Evolutionary conservation across 2,888 invertebrate genomes (phyloP).

Genomic region (Coelopa pilipes): DNA sequence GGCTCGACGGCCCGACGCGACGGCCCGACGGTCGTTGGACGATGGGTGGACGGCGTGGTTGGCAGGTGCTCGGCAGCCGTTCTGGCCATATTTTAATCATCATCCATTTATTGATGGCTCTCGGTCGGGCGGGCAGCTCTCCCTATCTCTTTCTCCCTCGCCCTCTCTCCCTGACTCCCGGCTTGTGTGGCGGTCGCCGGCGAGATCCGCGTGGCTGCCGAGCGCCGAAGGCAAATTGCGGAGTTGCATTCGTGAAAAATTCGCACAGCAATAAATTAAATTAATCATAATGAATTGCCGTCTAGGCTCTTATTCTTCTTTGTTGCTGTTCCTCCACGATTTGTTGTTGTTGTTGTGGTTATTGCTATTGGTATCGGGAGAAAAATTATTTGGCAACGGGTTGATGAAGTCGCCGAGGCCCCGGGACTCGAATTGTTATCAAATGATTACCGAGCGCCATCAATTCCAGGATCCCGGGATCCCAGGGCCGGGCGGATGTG

Average conservation of each 20-base stretch:
- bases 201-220: background rate
- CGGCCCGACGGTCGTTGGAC: background rate
- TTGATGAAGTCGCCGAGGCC: slow-evolving; percentile 23
- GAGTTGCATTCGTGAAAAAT: slow-evolving; percentile 28
- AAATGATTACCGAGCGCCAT: slow-evolving; percentile 12
- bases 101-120: slow-evolving; percentile 8
- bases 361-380: background rate
- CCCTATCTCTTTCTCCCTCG: background rate
- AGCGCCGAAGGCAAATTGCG: slow-evolving; percentile 10
- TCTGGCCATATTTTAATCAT: slow-evolving; percentile 25
- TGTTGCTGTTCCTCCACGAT: background rate
- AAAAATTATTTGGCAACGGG: slow-evolving; percentile 12
- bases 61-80: background rate
- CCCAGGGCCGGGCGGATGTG: no score
- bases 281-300: slow-evolving; percentile 27
- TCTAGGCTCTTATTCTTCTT: no score
- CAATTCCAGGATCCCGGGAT: background rate
- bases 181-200: background rate
- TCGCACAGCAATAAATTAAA: slow-evolving; percentile 27
- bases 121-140: background rate
- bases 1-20: background rate
- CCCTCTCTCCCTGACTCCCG: no score
- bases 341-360: background rate
- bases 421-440: slow-evolving; percentile 25
- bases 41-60: background rate